Conservation (phyloP, 2,113 vertebrate genomes). For the Azemiops feae region DNA sequence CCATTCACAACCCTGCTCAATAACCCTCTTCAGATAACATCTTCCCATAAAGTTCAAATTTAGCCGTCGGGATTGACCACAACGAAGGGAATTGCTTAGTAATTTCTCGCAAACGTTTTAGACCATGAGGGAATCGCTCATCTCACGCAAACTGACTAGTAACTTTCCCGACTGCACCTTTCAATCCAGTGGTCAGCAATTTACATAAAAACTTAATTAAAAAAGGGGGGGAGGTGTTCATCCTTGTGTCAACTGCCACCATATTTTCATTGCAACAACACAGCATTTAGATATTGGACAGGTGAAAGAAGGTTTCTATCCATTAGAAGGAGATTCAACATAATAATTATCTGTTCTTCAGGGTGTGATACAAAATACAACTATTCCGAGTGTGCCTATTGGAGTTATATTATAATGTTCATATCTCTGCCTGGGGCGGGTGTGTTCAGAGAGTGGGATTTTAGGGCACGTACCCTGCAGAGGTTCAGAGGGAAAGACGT, state of each 20-base stretch:
- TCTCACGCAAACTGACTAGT: background rate
- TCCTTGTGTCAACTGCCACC: background rate
- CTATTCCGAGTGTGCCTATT: background rate
- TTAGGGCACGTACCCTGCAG: background rate
- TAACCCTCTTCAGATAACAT: background rate
- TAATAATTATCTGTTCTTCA: background rate
- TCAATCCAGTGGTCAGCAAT: background rate
- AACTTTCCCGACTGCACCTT: background rate
- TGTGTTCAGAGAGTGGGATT: background rate
- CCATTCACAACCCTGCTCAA: background rate
- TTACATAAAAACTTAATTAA: background rate
- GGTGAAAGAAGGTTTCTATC: background rate
- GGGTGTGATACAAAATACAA: background rate
- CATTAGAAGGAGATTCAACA: background rate
- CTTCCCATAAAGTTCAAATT: background rate
- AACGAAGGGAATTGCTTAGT: background rate
- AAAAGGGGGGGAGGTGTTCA: background rate
- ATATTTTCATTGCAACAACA: background rate
- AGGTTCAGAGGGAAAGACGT: background rate
- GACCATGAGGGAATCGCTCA: background rate
- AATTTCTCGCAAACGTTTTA: background rate
- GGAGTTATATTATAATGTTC: background rate
- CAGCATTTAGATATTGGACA: background rate
- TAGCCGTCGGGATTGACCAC: background rate
- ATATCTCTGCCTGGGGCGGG: background rate